Base-by-base conservation (phyloP, 1,140 invertebrate species). In the Pentalonia nigronervosa region DNA sequence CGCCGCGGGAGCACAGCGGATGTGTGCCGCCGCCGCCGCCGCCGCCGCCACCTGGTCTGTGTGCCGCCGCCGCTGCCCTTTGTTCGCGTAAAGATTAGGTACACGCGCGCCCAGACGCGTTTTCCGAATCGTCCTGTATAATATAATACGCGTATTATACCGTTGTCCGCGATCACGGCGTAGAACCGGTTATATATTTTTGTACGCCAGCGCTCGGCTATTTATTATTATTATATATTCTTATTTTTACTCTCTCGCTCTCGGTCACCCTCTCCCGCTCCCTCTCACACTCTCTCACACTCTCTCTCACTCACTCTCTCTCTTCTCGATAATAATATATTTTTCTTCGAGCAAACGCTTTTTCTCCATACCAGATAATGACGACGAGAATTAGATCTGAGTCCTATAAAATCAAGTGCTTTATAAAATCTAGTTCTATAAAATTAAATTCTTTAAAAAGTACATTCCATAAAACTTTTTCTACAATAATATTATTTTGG, bases 101-200 rank as follows among this genome's bases (percentile, higher is more conserved):
- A 34, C n/a, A 48, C 14, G 86, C 45, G 41, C 21, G 23, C 45
- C 3, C 30, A 8, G 83, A 86, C 86, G 45, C 17, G 47, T 45
- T 89, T 89, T 23, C n/a, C 87, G 47, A 89, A 89, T 89, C 87
- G 48, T 53, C 41, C 87, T 53, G 87, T 89, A 89, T 84, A 84
- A 23, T 41, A 41, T 41, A 67, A 67, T 20, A 76, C 60, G 14
- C 60, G 41, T 47, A 86, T 76, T 86, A 86, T 89, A 89, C 87
- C 87, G 87, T 89, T 89, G 87, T 53, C 87, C 87, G 87, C 87
- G 87, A 88, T 88, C 86, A 88, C 86, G 30, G 86, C 86, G 86
- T 88, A 88, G 87, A 89, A 89, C 87, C 87, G 87, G 87, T 89
- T 89, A 89, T 76, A 76, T 76, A 76, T 34, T 76, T 89, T 89